These are phyloP conservation scores for Anodontia alba DNA, from an alignment of 2,888 invertebrate genomes.

Conservation along the genomic window DNA sequence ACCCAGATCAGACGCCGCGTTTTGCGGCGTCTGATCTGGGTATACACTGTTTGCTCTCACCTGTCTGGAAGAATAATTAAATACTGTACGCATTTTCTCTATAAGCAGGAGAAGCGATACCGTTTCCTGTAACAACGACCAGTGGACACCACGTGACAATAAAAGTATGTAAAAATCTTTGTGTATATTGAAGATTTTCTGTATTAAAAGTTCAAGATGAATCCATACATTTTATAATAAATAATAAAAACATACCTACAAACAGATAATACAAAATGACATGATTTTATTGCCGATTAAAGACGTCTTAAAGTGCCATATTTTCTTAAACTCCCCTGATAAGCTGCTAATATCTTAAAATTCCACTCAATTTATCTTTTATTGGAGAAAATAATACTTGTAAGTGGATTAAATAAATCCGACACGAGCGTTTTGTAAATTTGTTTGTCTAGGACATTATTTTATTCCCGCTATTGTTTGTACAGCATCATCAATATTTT, in stretches of 20 bases:
- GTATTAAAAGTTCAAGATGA: background rate
- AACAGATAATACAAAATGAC: constrained; percentile 10
- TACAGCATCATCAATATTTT: background rate
- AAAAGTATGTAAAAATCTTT: background rate
- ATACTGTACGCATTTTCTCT: too few species aligned
- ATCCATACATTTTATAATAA: constrained; percentile 17
- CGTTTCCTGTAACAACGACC: too few species aligned
- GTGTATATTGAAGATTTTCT: background rate
- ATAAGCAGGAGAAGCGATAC: too few species aligned
- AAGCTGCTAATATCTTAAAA: constrained; percentile 22
- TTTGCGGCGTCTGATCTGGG: too few species aligned
- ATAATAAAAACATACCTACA: constrained; percentile 8
- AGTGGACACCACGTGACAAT: background rate
- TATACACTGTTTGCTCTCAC: too few species aligned
- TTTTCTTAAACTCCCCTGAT: constrained; percentile 27
- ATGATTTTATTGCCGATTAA: constrained; percentile 41
- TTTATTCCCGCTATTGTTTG: constrained; percentile 13
- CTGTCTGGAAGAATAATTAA: too few species aligned
- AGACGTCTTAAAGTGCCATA: constrained; percentile 37
- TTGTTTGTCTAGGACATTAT: constrained; percentile 26
- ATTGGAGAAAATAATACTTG: constrained; percentile 23
- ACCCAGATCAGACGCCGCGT: too few species aligned
- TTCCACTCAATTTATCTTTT: constrained; percentile 23
- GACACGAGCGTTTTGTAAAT: constrained; percentile 18
- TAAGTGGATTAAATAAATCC: constrained; percentile 31